A percentile compares a stretch with the other conserved stretches of the same genome.
Evolutionary conservation across 1,140 invertebrate genomes (phyloP).

Genomic region (Grapholita molesta): DNA sequence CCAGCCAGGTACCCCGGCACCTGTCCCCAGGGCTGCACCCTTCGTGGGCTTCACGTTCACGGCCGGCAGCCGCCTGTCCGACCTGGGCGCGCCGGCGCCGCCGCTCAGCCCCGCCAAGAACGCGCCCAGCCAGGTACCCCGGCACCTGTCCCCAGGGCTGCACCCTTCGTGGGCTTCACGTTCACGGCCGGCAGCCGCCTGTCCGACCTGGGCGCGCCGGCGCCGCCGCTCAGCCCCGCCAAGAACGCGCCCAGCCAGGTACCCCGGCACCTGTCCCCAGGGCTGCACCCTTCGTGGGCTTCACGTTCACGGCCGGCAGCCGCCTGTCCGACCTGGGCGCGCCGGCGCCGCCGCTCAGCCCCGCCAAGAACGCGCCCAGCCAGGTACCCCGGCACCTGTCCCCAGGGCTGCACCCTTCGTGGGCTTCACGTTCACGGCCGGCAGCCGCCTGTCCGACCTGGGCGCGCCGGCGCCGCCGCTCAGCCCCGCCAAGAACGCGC

Average conservation of each 20-base stretch:
- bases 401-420: conserved; percentile 94
- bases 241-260: conserved; percentile 71
- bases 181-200: conserved; percentile 92
- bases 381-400: too few relatives aligned
- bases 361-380: conserved; percentile 66
- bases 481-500: conserved; percentile 67
- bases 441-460: conserved; percentile 81
- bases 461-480: conserved; percentile 53
- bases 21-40: conserved; percentile 97
- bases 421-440: conserved; percentile 97
- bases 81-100: conserved; percentile 60
- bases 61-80: conserved; percentile 84
- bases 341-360: conserved; percentile 47
- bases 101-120: conserved; percentile 68
- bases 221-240: conserved; percentile 53
- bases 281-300: conserved; percentile 96
- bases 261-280: too few relatives aligned
- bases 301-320: conserved; percentile 96
- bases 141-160: conserved; percentile 95
- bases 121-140: conserved; percentile 61
- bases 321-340: conserved; percentile 75
- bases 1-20: conserved; percentile 63
- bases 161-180: conserved; percentile 99
- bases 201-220: conserved; percentile 66
- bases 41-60: conserved; percentile 99